Percentiles rank a stretch among this genome's conserved stretches.
These are phyloP conservation scores for Phrixothrix hirtus DNA, from an alignment of 2,888 invertebrate genomes.

Conservation along the genomic window DNA sequence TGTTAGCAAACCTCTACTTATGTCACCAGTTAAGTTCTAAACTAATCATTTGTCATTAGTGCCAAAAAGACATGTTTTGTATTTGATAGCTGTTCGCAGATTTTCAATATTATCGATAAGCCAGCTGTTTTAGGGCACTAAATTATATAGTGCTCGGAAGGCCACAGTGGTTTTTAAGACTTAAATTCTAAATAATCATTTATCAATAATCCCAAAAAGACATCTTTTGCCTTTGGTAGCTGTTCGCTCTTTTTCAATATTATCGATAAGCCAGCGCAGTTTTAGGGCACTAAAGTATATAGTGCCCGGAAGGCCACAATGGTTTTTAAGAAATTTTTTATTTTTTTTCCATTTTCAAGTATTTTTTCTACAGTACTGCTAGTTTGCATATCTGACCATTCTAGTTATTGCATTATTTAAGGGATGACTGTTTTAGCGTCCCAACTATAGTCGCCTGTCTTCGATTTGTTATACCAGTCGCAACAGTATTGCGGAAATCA, in stretches of 20 bases:
- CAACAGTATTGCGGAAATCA: slow-evolving; percentile 65
- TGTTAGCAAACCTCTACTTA: too few relatives aligned
- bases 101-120: slow-evolving; percentile 83
- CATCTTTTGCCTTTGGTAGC: slow-evolving; percentile 76
- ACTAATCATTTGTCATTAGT: slow-evolving; percentile 97
- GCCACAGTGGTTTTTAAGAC: too few relatives aligned
- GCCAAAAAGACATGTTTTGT: slow-evolving; percentile 79
- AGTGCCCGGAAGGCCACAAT: slow-evolving; percentile 88
- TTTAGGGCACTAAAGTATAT: slow-evolving; percentile 95
- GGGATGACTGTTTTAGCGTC: slow-evolving; percentile 83
- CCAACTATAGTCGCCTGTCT: slow-evolving; percentile 98
- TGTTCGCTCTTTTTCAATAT: slow-evolving; percentile 75
- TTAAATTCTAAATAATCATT: slow-evolving; percentile 94
- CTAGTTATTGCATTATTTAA: slow-evolving; percentile 87
- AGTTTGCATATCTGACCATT: slow-evolving; percentile 81
- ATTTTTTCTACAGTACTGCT: slow-evolving; percentile 83
- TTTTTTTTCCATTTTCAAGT: slow-evolving; percentile 72
- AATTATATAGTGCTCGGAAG: too few relatives aligned
- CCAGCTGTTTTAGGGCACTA: slow-evolving; percentile 95
- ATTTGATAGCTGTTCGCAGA: slow-evolving; percentile 75
- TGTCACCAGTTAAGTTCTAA: too few relatives aligned
- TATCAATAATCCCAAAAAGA: slow-evolving; percentile 90
- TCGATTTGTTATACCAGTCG: slow-evolving; percentile 80
- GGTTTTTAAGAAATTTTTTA: slow-evolving; percentile 70
- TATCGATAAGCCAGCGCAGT: slow-evolving; percentile 90